Evolutionary conservation across 2,888 invertebrate species (phyloP), one percentile per base, ranked within the genome.

Genomic region (Cataglyphis albicans): DNA sequence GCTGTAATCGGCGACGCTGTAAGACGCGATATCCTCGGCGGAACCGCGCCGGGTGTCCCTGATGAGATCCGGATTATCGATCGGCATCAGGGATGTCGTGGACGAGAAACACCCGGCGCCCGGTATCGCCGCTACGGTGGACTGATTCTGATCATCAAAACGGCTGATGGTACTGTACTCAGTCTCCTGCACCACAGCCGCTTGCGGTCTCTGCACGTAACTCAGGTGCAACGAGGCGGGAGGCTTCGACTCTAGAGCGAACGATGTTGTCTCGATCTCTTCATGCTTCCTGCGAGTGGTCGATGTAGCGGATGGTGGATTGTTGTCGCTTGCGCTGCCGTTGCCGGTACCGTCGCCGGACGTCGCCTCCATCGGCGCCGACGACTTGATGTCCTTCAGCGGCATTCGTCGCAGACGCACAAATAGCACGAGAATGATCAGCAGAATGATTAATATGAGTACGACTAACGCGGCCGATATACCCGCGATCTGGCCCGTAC

Each of bases 401-500:
- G 97, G 97, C 91, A 97, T 96, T n/a, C 97, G 95, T 70, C 97
- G 96, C 88, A 98, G 95, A 65, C 98, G 96, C 67, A 98, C 96
- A 89, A 98, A 96, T 81, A 98, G 95, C 89, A 98, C 96, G 85
- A 98, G 96, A 82, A 97, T 96, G 25, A 96, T 95, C 72, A 98
- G 95, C 65, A 97, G 95, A 87, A 98, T 97, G 86, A 97, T 96
- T 67, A 98, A 95, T 86, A 98, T 97, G 41, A 98, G 95, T 32
- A 97, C 96, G 83, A 98, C 97, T 84, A 98, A 95, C 18, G 98
- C 98, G 0, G 97, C 98, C 90, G 98, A 97, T 80, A 98, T 95
- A 59, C 98, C 98, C 32, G 98, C 98, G 90, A 98, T 98, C 94
- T 98, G 98, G 10, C 98, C 97, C 87, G 97, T 97, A 68, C 97